These are phyloP conservation scores for Ceramica pisi DNA, from an alignment of 2,888 invertebrate species.

Conservation along the genomic window DNA sequence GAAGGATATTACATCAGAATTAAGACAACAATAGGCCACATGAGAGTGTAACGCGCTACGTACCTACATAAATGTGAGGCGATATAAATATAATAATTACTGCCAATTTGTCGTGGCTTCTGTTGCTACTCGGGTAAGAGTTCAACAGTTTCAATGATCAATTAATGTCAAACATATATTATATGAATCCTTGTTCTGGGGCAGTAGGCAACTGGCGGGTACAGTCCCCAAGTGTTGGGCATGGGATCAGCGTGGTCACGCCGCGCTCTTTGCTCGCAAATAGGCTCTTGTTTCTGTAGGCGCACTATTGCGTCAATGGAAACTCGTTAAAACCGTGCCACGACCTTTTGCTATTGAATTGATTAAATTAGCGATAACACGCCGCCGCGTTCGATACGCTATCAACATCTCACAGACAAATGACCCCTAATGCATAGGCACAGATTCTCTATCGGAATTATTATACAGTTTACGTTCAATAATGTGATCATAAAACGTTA, in stretches of 20 bases:
- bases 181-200: not conserved
- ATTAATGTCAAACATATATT: not conserved
- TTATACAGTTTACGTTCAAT: slow-evolving; percentile 14
- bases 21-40: not conserved
- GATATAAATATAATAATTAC: not conserved
- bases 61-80: not conserved
- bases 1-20: slow-evolving; percentile 12
- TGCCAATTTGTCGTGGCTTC: not conserved
- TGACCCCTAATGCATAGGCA: slow-evolving; percentile 42
- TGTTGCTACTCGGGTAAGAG: not conserved
- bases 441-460: slow-evolving; percentile 13
- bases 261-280: slow-evolving; percentile 6
- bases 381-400: slow-evolving; percentile 27
- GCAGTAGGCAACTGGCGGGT: not conserved
- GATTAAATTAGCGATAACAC: slow-evolving; percentile 61
- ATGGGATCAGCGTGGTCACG: not conserved
- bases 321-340: slow-evolving; percentile 54
- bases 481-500: slow-evolving; percentile 2
- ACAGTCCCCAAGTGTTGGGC: not conserved
- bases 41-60: not conserved
- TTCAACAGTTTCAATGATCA: slow-evolving; percentile 1
- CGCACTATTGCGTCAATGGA: slow-evolving; percentile 53
- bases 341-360: slow-evolving; percentile 66
- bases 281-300: slow-evolving; percentile 19
- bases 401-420: slow-evolving; percentile 44